A percentile compares a stretch with the other conserved stretches of the same genome.
Evolutionary conservation across 92 coral and sea anemone genomes (phyloP).

Genomic region (Bergia sp.): DNA sequence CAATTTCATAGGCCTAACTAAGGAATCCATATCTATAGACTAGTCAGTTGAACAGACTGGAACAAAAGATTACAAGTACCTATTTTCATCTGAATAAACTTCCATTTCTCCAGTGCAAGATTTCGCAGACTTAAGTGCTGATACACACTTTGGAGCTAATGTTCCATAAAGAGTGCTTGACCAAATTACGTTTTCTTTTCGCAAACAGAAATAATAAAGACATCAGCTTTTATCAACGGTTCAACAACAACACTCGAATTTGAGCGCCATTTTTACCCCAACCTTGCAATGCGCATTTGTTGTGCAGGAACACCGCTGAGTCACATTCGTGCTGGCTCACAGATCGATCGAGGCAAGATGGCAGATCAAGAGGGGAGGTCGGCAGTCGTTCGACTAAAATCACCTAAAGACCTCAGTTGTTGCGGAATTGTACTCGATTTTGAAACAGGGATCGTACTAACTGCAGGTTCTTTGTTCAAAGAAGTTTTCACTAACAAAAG

Average conservation of each 20-base stretch:
- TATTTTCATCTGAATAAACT: slow-evolving; percentile 40
- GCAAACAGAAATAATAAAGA: not conserved
- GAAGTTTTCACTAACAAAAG: slow-evolving; percentile 22
- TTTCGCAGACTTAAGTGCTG: not conserved
- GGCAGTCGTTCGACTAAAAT: slow-evolving; percentile 44
- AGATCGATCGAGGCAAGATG: slow-evolving; percentile 47
- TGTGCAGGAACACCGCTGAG: slow-evolving; percentile 10
- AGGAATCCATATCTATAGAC: no score
- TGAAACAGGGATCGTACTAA: slow-evolving; percentile 61
- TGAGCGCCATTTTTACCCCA: slow-evolving; percentile 43
- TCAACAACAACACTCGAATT: slow-evolving; percentile 36
- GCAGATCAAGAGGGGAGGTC: slow-evolving; percentile 59
- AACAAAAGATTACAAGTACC: not conserved
- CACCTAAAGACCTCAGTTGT: slow-evolving; percentile 65
- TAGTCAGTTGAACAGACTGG: no score
- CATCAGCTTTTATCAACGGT: slow-evolving; percentile 13
- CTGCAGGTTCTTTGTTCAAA: slow-evolving; percentile 71
- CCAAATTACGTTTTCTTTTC: slow-evolving; percentile 10
- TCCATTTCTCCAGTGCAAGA: slow-evolving; percentile 21
- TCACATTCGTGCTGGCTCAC: slow-evolving; percentile 26
- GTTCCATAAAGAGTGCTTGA: not conserved
- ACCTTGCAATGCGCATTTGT: not conserved
- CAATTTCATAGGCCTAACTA: no score
- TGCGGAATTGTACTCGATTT: slow-evolving; percentile 74
- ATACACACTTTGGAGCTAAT: not conserved